Evolutionary conservation across 2,888 invertebrate species (phyloP), one percentile per base, ranked within the genome.

Genomic region (Cheilosia pagana): DNA sequence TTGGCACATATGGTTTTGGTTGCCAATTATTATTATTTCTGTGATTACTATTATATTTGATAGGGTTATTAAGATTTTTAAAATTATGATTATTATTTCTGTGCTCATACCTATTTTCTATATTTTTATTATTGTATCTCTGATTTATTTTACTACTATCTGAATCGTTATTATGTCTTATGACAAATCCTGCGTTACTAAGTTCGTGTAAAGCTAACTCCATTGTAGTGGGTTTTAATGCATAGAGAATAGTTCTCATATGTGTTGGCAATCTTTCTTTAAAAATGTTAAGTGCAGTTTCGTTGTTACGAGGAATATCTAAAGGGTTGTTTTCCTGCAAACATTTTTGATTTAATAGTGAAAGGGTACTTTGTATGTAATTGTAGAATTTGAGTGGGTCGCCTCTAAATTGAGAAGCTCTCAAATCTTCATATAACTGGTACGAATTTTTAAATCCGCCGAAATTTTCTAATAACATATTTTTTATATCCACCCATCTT

Each of bases 321-420:
- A 8, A n/a, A 10, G 1, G 2, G 31, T 68, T 59, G 8, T 39
- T 16, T 35, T 57, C 68, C n/a, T 68, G 68, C 10, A 57, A 35
- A 14, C 68, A 57, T 43, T 74, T 74, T 55, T 74, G 72, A 14
- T 63, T 74, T 3, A 63, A 23, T 23, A 48, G 12, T 4, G 57
- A 59, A 7, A 65, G 21, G 16, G 35, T 57, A 57, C 35, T 55
- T 23, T 62, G 72, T 5, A 60, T 60, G 31, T 53, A 62, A 45
- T 52, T 52, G 41, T 53, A 52, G 41, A 23, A 53, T 35, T 25
- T 25, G 2, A 41, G 1, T 7, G 52, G 39, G n/a, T 53, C 41
- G 16, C 52, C 52, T 23, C 65, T 39, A 50, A 50, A 50, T 21
- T 52, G 63, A 5, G 25, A 3, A 5, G 4, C 5, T 25, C 25